A percentile compares a stretch with the other conserved stretches of the same genome.
phyloP scores from a whole-genome alignment of 1,140 invertebrate genomes.

The Drosophila azteca region DNA sequence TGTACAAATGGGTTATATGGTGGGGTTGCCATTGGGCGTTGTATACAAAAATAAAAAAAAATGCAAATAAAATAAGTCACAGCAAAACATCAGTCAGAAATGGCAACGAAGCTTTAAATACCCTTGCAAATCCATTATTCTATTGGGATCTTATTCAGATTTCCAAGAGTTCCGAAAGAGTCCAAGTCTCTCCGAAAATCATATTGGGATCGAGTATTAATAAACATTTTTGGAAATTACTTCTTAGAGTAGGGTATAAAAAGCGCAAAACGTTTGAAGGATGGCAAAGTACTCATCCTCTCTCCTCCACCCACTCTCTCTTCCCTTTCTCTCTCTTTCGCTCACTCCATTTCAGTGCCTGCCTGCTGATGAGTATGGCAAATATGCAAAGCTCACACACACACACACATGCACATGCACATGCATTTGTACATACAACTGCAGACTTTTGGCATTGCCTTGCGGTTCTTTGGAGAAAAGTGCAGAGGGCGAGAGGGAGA shows the following conservation, averaged over 20 bases:
- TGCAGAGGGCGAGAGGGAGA: neutral
- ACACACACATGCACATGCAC: slow-evolving; percentile 6
- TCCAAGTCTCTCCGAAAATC: no score
- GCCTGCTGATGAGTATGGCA: slow-evolving; percentile 22
- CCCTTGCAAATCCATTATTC: no score
- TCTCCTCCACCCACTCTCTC: neutral
- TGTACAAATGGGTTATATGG: slow-evolving; percentile 14
- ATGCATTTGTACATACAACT: slow-evolving; percentile 2
- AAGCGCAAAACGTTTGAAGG: slow-evolving; percentile 22
- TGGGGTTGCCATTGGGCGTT: slow-evolving; percentile 4
- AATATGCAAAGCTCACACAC: slow-evolving; percentile 55
- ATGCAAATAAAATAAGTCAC: slow-evolving; percentile 47
- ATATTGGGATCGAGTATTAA: no score
- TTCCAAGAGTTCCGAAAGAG: no score
- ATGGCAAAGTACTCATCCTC: neutral
- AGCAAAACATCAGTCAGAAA: no score
- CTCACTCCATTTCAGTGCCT: neutral
- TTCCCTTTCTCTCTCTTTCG: neutral
- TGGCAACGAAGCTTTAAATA: no score
- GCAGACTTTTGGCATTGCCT: slow-evolving; percentile 24
- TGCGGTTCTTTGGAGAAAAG: slow-evolving; percentile 14
- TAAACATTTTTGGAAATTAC: no score
- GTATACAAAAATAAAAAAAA: slow-evolving; percentile 6
- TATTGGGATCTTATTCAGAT: no score
- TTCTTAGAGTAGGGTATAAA: neutral